phyloP scores from a whole-genome alignment of 2,888 invertebrate genomes.

The Pasiphila rectangulata region DNA sequence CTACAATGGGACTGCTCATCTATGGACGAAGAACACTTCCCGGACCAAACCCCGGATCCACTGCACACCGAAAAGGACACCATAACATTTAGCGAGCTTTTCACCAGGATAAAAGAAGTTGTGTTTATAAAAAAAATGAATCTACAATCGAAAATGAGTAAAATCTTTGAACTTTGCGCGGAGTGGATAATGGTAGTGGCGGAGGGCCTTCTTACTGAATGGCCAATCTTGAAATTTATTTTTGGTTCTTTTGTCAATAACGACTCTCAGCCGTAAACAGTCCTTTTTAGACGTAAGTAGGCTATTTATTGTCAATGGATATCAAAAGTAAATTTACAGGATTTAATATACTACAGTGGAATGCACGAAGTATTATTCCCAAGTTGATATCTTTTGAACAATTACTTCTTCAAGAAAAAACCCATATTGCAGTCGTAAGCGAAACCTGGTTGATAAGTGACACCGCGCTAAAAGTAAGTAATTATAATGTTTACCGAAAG shows the following conservation, averaged over 20 bases:
- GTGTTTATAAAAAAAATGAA: not conserved
- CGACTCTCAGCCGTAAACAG: not conserved
- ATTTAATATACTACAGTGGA: constrained; percentile 11
- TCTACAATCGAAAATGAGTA: not conserved
- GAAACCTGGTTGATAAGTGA: constrained; percentile 6
- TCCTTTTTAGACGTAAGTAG: not conserved
- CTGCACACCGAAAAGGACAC: not conserved
- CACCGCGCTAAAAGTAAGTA: not conserved
- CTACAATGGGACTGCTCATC: not conserved
- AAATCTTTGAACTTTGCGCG: not conserved
- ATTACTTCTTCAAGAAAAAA: not conserved
- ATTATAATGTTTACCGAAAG: not conserved
- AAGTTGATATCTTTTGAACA: constrained; percentile 1
- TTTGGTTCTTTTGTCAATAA: not conserved
- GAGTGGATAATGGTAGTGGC: not conserved
- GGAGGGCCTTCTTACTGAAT: not conserved
- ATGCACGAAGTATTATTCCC: constrained; percentile 12
- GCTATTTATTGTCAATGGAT: not conserved
- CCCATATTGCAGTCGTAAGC: constrained; percentile 6
- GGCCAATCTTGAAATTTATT: constrained; percentile 3
- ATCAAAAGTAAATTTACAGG: not conserved
- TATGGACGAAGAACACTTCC: not conserved
- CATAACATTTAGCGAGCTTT: not conserved
- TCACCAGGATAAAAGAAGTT: not conserved
- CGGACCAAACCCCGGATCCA: not conserved